Conservation (phyloP, 2,113 vertebrate genomes). For the Myiozetetes cayanensis region DNA sequence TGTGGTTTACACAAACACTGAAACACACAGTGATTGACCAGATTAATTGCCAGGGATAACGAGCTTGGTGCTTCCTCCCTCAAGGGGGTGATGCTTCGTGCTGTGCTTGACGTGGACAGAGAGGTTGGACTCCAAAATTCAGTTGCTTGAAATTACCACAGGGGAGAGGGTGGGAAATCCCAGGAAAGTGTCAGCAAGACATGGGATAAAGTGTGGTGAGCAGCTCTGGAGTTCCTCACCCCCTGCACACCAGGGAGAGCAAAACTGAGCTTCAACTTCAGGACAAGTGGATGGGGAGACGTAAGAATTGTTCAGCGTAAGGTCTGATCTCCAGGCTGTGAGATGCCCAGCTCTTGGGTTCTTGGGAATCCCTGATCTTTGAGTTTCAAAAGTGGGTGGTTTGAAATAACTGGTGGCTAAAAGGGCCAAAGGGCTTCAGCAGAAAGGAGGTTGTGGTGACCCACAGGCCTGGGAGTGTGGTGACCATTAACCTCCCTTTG, state of each 20-base stretch:
- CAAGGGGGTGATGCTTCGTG: neutral
- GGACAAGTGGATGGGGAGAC: neutral
- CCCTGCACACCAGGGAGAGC: neutral
- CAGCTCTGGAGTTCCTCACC: neutral
- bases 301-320: neutral
- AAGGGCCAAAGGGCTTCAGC: neutral
- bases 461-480: neutral
- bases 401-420: neutral
- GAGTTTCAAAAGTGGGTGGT: neutral
- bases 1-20: neutral
- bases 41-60: neutral
- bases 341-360: too few relatives aligned
- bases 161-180: neutral
- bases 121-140: neutral
- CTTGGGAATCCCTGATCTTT: neutral
- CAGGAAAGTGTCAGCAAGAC: neutral
- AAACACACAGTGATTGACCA: neutral
- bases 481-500: neutral
- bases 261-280: neutral
- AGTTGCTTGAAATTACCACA: neutral
- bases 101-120: neutral
- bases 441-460: neutral
- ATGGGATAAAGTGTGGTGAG: neutral
- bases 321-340: neutral
- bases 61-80: neutral